Percentiles rank a stretch among this genome's conserved stretches.
Conservation (phyloP, 2,797 vertebrate species). For the Anguilla anguilla region DNA sequence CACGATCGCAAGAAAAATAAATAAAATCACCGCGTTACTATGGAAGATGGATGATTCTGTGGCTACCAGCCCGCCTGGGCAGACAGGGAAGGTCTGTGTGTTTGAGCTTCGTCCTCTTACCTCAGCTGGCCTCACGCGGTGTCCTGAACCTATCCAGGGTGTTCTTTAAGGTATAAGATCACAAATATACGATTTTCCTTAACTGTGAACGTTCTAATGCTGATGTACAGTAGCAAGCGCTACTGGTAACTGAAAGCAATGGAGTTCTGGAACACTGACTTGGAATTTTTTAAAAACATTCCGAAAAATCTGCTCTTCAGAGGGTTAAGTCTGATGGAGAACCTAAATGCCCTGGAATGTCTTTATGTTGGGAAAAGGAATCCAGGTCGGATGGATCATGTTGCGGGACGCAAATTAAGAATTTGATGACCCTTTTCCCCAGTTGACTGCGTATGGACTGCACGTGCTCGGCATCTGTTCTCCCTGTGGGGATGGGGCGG, state of each 20-base stretch:
- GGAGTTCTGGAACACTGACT: too few relatives aligned
- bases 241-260: too few relatives aligned
- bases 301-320: too few relatives aligned
- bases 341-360: not conserved
- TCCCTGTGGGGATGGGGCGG: too few relatives aligned
- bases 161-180: too few relatives aligned
- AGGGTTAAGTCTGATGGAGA: not conserved
- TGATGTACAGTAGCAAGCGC: too few relatives aligned
- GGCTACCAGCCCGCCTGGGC: not conserved
- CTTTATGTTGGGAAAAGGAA: not conserved
- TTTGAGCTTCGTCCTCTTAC: not conserved
- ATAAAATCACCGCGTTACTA: not conserved
- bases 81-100: not conserved
- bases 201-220: too few relatives aligned
- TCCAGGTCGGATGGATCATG: not conserved
- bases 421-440: too few relatives aligned
- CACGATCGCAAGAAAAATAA: not conserved
- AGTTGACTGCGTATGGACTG: too few relatives aligned
- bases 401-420: not conserved
- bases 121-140: not conserved
- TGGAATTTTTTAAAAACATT: too few relatives aligned
- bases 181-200: too few relatives aligned
- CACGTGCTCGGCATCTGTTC: too few relatives aligned
- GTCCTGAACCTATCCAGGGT: not conserved
- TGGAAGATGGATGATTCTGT: not conserved